phyloP scores from a whole-genome alignment of 2,113 vertebrate genomes.

The Vireo altiloquus region DNA sequence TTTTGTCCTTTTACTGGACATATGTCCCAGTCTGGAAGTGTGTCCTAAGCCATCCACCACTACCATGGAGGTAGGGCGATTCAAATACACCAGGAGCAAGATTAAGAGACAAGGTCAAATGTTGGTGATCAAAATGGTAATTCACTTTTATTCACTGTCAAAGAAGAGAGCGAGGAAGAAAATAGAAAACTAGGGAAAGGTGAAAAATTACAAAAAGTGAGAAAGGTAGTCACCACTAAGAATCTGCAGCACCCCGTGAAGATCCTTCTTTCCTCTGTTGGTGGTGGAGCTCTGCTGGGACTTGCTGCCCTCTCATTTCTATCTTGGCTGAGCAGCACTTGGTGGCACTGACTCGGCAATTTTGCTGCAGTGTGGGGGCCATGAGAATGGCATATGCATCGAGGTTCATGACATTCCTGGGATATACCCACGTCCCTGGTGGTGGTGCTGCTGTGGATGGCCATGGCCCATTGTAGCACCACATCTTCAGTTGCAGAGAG shows the following conservation, averaged over 20 bases:
- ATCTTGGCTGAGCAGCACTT: accelerated
- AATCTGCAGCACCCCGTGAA: background rate
- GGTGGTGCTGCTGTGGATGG: accelerated
- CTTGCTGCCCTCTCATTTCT: accelerated
- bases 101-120: background rate
- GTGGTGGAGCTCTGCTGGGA: background rate
- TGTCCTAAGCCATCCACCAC: background rate
- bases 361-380: background rate
- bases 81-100: background rate
- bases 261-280: background rate
- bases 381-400: accelerated
- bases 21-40: background rate
- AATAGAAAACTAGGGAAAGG: background rate
- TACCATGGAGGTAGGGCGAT: background rate
- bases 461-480: background rate
- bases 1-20: background rate
- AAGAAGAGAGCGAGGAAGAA: background rate
- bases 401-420: accelerated
- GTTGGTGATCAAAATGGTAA: background rate
- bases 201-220: background rate
- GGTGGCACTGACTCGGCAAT: background rate
- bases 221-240: background rate
- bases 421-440: background rate
- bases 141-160: background rate
- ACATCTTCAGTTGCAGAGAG: background rate